Evolutionary conservation across 2,797 vertebrate genomes (phyloP).

Genomic region (Enteromius thamalakanensis): DNA sequence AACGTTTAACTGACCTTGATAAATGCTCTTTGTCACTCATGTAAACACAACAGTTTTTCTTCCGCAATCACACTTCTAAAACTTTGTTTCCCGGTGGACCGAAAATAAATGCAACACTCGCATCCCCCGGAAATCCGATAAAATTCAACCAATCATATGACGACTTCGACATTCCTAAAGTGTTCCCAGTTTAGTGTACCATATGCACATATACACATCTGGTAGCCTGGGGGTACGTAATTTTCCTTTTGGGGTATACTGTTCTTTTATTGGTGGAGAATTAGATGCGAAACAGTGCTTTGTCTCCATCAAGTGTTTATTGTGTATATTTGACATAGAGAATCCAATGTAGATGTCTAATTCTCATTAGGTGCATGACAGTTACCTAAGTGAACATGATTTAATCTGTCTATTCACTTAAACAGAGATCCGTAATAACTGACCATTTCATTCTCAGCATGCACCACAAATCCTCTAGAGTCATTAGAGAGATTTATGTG

Average conservation of each 20-base stretch:
- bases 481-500: constrained; percentile 20
- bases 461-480: constrained; percentile 3
- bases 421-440: background rate
- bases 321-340: constrained; percentile 1
- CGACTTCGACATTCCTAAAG: no score
- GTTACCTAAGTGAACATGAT: background rate
- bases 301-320: constrained; percentile 46
- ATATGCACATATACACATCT: background rate
- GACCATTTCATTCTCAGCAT: background rate
- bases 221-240: background rate
- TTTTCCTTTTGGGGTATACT: background rate
- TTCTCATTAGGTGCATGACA: background rate
- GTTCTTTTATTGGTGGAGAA: background rate
- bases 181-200: no score
- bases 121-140: no score
- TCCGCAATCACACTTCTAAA: no score
- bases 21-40: no score
- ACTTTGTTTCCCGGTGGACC: no score
- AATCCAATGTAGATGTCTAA: background rate
- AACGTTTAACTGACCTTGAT: no score
- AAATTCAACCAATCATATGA: no score
- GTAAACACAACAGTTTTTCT: no score
- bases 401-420: constrained; percentile 3
- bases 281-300: background rate
- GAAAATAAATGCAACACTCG: no score